Evolutionary conservation across 2,113 vertebrate species (phyloP).

Genomic region (Melanocharis versteri): DNA sequence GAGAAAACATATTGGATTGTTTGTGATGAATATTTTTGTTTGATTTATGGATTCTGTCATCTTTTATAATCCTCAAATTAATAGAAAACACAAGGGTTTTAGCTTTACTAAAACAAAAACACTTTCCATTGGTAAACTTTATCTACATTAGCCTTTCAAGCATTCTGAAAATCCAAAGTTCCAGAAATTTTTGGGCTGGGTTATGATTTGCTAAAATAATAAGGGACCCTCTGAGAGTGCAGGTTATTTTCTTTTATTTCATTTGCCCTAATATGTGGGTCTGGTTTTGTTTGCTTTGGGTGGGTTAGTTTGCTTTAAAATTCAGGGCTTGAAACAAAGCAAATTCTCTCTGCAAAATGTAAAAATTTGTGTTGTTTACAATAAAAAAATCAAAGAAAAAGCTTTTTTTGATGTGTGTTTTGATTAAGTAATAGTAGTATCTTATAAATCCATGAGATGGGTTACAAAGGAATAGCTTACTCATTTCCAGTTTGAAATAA

Average conservation of each 20-base stretch:
- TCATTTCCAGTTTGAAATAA: neutral
- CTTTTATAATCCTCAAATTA: neutral
- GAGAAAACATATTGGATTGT: neutral
- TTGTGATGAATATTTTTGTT: neutral
- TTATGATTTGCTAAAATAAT: neutral
- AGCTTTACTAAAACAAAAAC: neutral
- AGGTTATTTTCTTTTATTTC: neutral
- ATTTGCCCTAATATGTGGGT: neutral
- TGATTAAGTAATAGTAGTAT: neutral
- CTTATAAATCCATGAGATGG: neutral
- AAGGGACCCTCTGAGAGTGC: neutral
- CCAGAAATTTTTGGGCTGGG: neutral
- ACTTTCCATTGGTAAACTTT: neutral
- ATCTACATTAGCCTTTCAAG: neutral
- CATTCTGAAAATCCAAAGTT: neutral
- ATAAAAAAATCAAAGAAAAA: neutral
- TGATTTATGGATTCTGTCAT: conserved; percentile 16
- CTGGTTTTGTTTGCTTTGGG: neutral
- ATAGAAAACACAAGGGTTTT: neutral
- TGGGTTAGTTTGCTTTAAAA: neutral
- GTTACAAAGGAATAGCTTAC: neutral
- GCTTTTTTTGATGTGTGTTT: neutral
- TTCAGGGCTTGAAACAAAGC: neutral
- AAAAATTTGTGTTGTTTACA: neutral
- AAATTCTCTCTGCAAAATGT: neutral